A percentile compares a stretch with the other conserved stretches of the same genome.
Evolutionary conservation across 2,113 vertebrate species (phyloP).

Genomic region (Prietella phreatophila): DNA sequence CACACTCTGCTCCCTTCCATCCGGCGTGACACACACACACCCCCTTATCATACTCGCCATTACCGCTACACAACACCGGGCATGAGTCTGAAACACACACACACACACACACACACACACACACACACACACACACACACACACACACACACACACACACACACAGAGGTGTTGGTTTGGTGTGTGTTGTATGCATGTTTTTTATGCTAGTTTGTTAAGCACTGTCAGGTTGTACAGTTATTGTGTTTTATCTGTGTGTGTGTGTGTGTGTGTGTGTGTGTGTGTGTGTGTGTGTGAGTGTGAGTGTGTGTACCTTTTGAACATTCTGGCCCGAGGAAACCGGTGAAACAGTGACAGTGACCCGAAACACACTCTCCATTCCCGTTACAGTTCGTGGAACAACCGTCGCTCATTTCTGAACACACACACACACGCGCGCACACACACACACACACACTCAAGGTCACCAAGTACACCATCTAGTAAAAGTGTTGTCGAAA

Average conservation of each 20-base stretch:
- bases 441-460: constrained; percentile 6
- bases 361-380: constrained; percentile 88
- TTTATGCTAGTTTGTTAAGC: neutral
- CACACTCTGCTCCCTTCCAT: constrained; percentile 85
- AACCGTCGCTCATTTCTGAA: constrained; percentile 85
- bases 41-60: constrained; percentile 84
- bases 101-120: constrained; percentile 19
- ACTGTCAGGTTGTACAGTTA: neutral
- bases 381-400: constrained; percentile 86
- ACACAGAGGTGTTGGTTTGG: neutral
- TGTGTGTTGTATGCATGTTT: neutral
- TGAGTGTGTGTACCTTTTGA: constrained; percentile 74
- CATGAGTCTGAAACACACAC: constrained; percentile 71
- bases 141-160: neutral
- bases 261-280: constrained; percentile 16
- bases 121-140: constrained; percentile 32
- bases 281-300: constrained; percentile 32
- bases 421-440: constrained; percentile 36
- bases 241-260: constrained; percentile 25
- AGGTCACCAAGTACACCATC: neutral
- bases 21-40: constrained; percentile 81
- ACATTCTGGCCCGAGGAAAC: constrained; percentile 86
- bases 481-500: neutral
- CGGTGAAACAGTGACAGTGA: constrained; percentile 87
- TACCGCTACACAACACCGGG: constrained; percentile 82